Evolutionary conservation across 2,888 invertebrate species (phyloP).

Genomic region (Drosophila subsilvestris): DNA sequence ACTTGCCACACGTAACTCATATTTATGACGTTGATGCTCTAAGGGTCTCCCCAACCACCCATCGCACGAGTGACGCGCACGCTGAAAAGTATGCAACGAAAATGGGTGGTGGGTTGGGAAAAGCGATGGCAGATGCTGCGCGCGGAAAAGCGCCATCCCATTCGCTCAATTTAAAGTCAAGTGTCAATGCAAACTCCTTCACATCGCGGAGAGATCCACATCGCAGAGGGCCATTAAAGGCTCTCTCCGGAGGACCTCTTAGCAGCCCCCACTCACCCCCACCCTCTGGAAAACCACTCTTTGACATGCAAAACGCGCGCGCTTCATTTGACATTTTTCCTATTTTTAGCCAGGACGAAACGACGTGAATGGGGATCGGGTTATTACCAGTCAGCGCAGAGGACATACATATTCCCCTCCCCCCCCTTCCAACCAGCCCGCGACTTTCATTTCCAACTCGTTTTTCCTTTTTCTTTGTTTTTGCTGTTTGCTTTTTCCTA

Average conservation of each 20-base stretch:
- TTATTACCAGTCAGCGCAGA: constrained; percentile 45
- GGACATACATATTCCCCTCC: constrained; percentile 1
- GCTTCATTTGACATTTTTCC: constrained; percentile 77
- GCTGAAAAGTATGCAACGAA: constrained; percentile 58
- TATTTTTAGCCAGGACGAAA: constrained; percentile 28
- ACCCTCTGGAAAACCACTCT: constrained; percentile 30
- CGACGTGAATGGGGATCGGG: constrained; percentile 50
- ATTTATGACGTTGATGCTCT: constrained; percentile 60
- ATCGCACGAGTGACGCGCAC: constrained; percentile 43
- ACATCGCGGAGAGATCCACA: constrained; percentile 33
- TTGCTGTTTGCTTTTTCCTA: constrained; percentile 42
- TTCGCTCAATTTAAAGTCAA: constrained; percentile 75
- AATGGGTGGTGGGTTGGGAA: not conserved
- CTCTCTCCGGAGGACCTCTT: constrained; percentile 53
- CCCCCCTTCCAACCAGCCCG: not conserved
- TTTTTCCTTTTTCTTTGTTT: constrained; percentile 27
- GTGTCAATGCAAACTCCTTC: constrained; percentile 76
- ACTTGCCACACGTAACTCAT: constrained; percentile 67
- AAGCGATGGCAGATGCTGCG: not conserved
- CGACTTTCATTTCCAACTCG: constrained; percentile 9
- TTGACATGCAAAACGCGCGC: constrained; percentile 77
- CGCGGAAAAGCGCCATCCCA: constrained; percentile 25
- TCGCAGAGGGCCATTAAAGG: constrained; percentile 57
- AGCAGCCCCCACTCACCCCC: constrained; percentile 4
- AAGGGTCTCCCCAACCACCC: not conserved